A percentile compares a stretch with the other conserved stretches of the same genome.
phyloP scores from a whole-genome alignment of 2,888 invertebrate species.

The Tricholauxania praeusta region DNA sequence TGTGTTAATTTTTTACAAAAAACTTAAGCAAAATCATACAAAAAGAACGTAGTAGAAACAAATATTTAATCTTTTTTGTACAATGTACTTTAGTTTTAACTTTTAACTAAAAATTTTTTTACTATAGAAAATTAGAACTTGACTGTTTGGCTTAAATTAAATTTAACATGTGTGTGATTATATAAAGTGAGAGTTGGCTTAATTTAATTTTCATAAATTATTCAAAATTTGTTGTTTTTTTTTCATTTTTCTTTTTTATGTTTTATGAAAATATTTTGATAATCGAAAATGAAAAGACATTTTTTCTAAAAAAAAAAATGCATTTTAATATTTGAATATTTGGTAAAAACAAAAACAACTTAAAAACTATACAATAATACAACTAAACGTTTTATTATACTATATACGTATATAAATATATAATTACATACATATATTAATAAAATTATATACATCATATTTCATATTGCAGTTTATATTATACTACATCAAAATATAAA shows the following conservation, averaged over 20 bases:
- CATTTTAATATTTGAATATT: not conserved
- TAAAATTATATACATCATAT: slow-evolving; percentile 15
- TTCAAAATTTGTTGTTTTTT: slow-evolving; percentile 9
- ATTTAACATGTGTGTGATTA: slow-evolving; percentile 20
- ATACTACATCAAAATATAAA: not conserved
- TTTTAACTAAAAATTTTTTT: slow-evolving; percentile 20
- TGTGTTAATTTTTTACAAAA: not conserved
- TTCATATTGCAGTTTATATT: slow-evolving; percentile 15
- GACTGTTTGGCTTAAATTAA: slow-evolving; percentile 27
- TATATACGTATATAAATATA: slow-evolving; percentile 7
- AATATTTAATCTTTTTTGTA: slow-evolving; percentile 31
- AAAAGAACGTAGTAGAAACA: slow-evolving; percentile 28
- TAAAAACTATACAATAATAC: slow-evolving; percentile 1
- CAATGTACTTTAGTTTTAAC: slow-evolving; percentile 1
- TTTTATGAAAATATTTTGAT: not conserved
- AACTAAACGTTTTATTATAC: slow-evolving; percentile 1
- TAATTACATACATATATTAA: slow-evolving; percentile 3
- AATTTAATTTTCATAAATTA: slow-evolving; percentile 11
- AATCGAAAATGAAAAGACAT: not conserved
- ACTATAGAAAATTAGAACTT: slow-evolving; percentile 23
- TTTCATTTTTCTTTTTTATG: no score
- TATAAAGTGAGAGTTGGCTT: slow-evolving; percentile 19
- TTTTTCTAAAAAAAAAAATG: slow-evolving; percentile 9
- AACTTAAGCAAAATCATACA: slow-evolving; percentile 17
- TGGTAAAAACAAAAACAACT: not conserved